These are phyloP conservation scores for Holocentrus rufus DNA, from an alignment of 2,797 vertebrate species.

Conservation along the genomic window DNA sequence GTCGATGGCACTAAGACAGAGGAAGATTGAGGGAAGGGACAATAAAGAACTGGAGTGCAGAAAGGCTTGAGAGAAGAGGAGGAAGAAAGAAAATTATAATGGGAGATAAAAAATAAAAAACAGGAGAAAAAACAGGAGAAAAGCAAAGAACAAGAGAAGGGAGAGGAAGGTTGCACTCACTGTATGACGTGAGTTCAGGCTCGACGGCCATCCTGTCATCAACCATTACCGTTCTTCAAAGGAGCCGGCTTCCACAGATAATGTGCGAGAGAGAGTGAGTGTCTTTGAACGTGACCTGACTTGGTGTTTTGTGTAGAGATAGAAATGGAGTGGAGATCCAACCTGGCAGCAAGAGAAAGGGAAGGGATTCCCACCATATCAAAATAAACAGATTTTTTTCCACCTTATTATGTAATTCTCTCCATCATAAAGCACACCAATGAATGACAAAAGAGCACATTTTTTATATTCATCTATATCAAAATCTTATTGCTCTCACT, in stretches of 20 bases:
- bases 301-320: neutral
- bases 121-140: neutral
- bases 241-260: neutral
- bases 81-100: neutral
- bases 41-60: neutral
- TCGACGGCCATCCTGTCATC: neutral
- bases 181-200: neutral
- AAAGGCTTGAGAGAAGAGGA: neutral
- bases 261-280: too few relatives aligned
- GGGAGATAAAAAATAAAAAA: neutral
- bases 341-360: too few relatives aligned
- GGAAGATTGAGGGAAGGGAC: neutral
- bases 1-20: conserved; percentile 8
- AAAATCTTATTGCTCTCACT: too few relatives aligned
- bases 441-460: too few relatives aligned
- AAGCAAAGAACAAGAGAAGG: neutral
- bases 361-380: too few relatives aligned
- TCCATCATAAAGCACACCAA: too few relatives aligned
- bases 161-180: neutral
- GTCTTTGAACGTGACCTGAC: neutral
- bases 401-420: too few relatives aligned
- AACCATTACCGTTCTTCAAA: neutral
- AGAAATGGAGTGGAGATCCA: too few relatives aligned
- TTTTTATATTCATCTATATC: too few relatives aligned
- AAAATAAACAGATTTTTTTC: too few relatives aligned